Base-by-base conservation (phyloP, 2,113 vertebrate species). In the Apteryx mantelli region DNA sequence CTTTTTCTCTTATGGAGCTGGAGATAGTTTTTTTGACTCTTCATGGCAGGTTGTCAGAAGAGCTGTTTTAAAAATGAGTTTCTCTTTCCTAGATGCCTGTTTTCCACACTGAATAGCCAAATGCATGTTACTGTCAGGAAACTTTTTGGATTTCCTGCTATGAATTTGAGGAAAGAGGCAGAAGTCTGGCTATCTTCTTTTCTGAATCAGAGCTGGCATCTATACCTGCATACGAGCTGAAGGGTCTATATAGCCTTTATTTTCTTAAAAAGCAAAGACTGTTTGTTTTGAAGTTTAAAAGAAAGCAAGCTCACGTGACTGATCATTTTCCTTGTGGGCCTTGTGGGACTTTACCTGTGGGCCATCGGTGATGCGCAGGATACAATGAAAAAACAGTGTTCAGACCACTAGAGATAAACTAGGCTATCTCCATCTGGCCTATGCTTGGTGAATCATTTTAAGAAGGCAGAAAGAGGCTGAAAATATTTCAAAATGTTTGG, bases 131-230 rank as follows among this genome's bases (percentile, higher is more conserved):
- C 11, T 65, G 14, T 80, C 32, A 83, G 71, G 75, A 91, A 73
- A 32, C 14, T 6, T 34, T 48, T 76, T 25, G 11, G 8, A 36
- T 63, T 80, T 78, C 21, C 73, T 83, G 11, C 24, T 50, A 2
- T 48, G 40, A 83, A 63, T 20, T 19, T 58, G 24, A 70, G 34
- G 53, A 55, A 77, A 77, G 32, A 83, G 25, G 9, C 5, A 86
- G 61, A 80, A 83, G 7, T 18, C 3, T 42, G 74, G 5, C 0
- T 4, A 4, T 78, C 14, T 84, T 11, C 0, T 0, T 40, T 10
- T 36, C 32, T 80, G 71, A 82, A 12, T 19, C 40, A 21, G 8
- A 91, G 26, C 32, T 73, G 32, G 24, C 18, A 46, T 24, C 34
- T 64, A 4, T 28, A 52, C 24, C 25, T 65, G 11, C 4, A 16